phyloP scores from a whole-genome alignment of 2,113 vertebrate species.

The Furnarius figulus region DNA sequence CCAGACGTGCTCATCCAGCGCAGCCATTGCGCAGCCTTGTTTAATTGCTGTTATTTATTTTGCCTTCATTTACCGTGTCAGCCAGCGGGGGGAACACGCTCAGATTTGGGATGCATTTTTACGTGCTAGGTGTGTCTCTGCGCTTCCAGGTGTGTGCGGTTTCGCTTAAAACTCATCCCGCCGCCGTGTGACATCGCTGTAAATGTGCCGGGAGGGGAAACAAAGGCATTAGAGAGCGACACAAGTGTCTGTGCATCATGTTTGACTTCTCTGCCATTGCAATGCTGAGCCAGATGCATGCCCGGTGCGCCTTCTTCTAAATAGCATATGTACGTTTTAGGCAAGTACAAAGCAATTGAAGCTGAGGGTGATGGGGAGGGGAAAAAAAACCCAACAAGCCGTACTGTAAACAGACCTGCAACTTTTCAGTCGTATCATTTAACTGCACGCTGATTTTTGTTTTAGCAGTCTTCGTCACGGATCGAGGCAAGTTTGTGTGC shows the following conservation, averaged over 20 bases:
- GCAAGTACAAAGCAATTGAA: constrained; percentile 18
- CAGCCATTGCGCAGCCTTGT: not conserved
- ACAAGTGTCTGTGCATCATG: not conserved
- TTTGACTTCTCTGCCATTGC: not conserved
- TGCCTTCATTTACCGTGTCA: not conserved
- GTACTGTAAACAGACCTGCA: not conserved
- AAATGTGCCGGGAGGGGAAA: not conserved
- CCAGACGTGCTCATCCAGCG: not conserved
- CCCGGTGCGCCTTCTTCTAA: not conserved
- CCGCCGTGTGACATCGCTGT: not conserved
- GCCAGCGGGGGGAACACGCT: not conserved
- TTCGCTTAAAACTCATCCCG: not conserved
- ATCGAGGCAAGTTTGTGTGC: constrained; percentile 53
- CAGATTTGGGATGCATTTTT: not conserved
- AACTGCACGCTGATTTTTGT: constrained; percentile 51
- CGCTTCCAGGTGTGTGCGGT: constrained; percentile 19
- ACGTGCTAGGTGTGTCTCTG: not conserved
- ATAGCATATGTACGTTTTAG: not conserved
- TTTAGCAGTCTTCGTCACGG: constrained; percentile 35
- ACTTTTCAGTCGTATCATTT: constrained; percentile 49
- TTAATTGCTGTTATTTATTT: not conserved
- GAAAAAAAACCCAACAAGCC: not conserved
- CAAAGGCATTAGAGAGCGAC: not conserved
- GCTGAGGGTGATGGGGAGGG: not conserved
- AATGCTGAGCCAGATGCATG: not conserved